These are phyloP conservation scores for Hirundo rustica DNA, from an alignment of 2,797 vertebrate species.

Conservation along the genomic window DNA sequence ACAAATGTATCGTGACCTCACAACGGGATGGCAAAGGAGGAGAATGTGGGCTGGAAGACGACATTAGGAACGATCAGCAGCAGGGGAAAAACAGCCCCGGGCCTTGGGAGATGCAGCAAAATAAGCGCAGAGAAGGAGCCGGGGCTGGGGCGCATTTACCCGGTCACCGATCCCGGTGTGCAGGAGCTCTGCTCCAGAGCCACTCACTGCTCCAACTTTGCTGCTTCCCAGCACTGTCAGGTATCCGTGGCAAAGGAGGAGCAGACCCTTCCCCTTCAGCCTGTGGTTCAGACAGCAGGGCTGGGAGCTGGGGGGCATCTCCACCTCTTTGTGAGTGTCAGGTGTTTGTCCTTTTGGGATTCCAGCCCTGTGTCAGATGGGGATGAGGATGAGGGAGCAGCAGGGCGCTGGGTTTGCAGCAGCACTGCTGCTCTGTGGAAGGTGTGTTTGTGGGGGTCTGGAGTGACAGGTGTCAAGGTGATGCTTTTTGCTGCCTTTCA, in stretches of 20 bases:
- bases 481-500: neutral
- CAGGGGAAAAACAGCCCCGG: neutral
- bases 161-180: accelerated
- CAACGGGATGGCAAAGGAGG: constrained; percentile 32
- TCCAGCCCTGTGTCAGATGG: accelerated
- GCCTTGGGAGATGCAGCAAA: neutral
- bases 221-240: accelerated
- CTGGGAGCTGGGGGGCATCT: neutral
- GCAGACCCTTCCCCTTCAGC: neutral
- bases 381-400: accelerated
- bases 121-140: accelerated
- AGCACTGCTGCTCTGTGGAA: neutral
- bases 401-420: neutral
- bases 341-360: accelerated
- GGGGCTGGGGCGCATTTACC: accelerated
- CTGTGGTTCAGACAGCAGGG: accelerated
- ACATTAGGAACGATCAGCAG: neutral
- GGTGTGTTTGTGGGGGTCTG: accelerated
- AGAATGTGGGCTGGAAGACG: neutral
- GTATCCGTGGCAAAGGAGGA: accelerated
- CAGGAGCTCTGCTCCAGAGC: neutral
- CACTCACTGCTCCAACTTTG: accelerated
- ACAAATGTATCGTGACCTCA: constrained; percentile 69
- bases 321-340: accelerated
- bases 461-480: neutral